Evolutionary conservation across 2,113 vertebrate species (phyloP).

Genomic region (Circaetus gallicus): DNA sequence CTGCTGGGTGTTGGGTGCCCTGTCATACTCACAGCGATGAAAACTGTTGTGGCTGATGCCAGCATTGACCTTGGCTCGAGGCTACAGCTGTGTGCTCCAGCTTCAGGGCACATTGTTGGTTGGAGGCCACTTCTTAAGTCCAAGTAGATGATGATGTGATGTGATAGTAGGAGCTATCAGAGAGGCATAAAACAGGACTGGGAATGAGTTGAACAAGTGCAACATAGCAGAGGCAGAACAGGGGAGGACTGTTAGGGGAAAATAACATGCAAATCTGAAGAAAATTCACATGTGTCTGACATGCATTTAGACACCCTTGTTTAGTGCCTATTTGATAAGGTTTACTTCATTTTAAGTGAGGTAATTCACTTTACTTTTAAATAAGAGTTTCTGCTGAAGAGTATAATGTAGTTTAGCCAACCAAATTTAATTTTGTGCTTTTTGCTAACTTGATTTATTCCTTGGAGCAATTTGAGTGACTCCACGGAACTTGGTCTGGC

Average conservation of each 20-base stretch:
- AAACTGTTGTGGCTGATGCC: neutral
- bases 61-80: neutral
- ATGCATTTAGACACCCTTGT: neutral
- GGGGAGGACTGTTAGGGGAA: neutral
- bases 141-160: neutral
- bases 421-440: neutral
- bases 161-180: neutral
- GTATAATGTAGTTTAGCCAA: neutral
- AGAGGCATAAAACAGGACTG: neutral
- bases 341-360: neutral
- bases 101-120: neutral
- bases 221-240: neutral
- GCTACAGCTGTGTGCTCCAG: accelerated
- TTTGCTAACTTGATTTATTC: neutral
- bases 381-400: neutral
- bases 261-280: neutral
- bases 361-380: neutral
- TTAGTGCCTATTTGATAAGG: neutral
- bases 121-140: neutral
- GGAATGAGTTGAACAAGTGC: neutral
- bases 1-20: neutral
- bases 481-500: neutral
- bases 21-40: neutral
- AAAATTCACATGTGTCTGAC: neutral
- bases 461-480: neutral